Conservation (phyloP, 2,888 invertebrate species). For the Coremacera marginata region DNA sequence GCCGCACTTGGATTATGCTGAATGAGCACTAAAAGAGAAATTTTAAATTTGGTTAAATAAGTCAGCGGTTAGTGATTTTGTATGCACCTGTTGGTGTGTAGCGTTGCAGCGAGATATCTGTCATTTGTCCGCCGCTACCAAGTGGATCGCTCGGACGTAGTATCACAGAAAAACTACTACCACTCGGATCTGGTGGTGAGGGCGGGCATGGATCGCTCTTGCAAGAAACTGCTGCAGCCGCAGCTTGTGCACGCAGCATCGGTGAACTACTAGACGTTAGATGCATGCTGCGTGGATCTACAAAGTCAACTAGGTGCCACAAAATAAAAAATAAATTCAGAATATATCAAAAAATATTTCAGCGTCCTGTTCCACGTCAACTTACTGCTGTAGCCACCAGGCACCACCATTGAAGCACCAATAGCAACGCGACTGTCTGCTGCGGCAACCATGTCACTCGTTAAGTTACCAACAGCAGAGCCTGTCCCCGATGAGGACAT, state of each 20-base stretch:
- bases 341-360: background rate
- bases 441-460: conserved; percentile 53
- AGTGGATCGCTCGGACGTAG: conserved; percentile 62
- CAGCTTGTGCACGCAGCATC: conserved; percentile 59
- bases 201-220: conserved; percentile 64
- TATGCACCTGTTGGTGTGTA: conserved; percentile 61
- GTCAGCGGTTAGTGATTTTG: conserved; percentile 56
- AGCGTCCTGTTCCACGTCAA: conserved; percentile 6
- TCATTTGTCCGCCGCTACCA: conserved; percentile 47
- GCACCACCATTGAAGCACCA: conserved; percentile 76
- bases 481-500: conserved; percentile 70
- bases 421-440: conserved; percentile 52
- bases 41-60: conserved; percentile 31
- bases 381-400: conserved; percentile 85
- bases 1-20: conserved; percentile 70
- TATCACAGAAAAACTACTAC: conserved; percentile 64
- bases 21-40: conserved; percentile 58
- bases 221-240: conserved; percentile 50
- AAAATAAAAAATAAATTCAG: background rate
- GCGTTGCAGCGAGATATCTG: conserved; percentile 61
- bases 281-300: conserved; percentile 68
- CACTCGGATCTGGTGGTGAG: conserved; percentile 59
- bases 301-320: conserved; percentile 62
- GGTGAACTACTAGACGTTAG: conserved; percentile 61
- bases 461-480: conserved; percentile 41